Conservation (phyloP, 2,888 invertebrate species). For the Venusia cambrica region DNA sequence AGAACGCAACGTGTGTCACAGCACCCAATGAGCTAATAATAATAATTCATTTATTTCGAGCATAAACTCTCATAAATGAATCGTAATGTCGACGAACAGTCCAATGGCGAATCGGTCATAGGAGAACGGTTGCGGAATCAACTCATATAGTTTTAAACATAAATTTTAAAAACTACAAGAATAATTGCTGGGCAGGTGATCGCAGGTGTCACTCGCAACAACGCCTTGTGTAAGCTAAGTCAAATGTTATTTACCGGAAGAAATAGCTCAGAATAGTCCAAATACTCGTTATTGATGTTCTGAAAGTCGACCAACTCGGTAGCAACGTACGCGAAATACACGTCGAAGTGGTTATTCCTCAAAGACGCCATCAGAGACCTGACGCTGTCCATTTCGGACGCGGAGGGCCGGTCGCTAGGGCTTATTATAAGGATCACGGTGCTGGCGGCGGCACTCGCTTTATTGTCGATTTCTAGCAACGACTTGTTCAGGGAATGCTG, state of each 20-base stretch:
- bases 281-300: slow-evolving; percentile 66
- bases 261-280: slow-evolving; percentile 75
- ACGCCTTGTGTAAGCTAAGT: no score
- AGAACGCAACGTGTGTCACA: no score
- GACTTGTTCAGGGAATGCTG: slow-evolving; percentile 69
- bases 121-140: no score
- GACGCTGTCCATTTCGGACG: slow-evolving; percentile 61
- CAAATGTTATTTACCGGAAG: slow-evolving; percentile 61
- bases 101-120: no score
- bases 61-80: no score
- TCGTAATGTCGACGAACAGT: no score
- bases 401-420: slow-evolving; percentile 67
- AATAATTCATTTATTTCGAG: no score
- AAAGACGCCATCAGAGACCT: slow-evolving; percentile 64
- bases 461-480: slow-evolving; percentile 48
- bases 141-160: no score
- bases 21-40: no score
- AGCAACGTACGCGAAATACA: slow-evolving; percentile 76
- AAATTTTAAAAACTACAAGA: not conserved
- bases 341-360: slow-evolving; percentile 71
- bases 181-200: no score
- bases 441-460: slow-evolving; percentile 60
- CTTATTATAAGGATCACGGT: slow-evolving; percentile 78
- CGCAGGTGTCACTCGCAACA: no score
- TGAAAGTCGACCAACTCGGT: slow-evolving; percentile 64